Evolutionary conservation across 1,140 invertebrate genomes (phyloP).

Genomic region (Drosophila sturtevanti): DNA sequence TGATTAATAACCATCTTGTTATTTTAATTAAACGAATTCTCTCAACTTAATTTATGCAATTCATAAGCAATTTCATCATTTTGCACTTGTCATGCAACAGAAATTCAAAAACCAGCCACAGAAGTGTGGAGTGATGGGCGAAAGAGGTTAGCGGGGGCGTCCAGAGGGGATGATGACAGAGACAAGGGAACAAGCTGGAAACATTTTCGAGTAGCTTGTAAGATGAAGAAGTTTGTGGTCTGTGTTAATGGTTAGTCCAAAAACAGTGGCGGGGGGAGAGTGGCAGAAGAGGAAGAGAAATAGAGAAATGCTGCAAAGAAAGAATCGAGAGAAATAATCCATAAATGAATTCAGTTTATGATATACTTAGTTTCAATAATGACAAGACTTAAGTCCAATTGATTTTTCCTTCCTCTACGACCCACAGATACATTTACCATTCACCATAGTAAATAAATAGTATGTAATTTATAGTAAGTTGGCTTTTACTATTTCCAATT

Average conservation of each 20-base stretch:
- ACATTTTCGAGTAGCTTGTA: not conserved
- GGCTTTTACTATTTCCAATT: not conserved
- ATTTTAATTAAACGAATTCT: slow-evolving; percentile 77
- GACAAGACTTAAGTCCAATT: no score
- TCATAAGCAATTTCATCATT: slow-evolving; percentile 78
- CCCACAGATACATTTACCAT: not conserved
- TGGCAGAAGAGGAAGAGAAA: not conserved
- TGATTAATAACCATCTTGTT: slow-evolving; percentile 73
- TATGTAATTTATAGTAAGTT: not conserved
- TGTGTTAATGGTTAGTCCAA: not conserved
- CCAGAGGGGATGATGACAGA: not conserved
- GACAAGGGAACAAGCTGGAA: slow-evolving; percentile 7
- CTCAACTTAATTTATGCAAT: slow-evolving; percentile 78
- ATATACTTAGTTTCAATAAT: no score
- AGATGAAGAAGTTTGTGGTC: slow-evolving; percentile 12
- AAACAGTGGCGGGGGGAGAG: not conserved
- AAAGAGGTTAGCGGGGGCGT: not conserved
- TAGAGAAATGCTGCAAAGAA: not conserved
- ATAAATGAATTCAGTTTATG: no score
- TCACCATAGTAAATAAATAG: no score
- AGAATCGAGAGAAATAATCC: not conserved
- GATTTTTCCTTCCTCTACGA: no score
- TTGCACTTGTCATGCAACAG: slow-evolving; percentile 76
- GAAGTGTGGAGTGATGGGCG: slow-evolving; percentile 16
- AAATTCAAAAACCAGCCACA: slow-evolving; percentile 18